These are phyloP conservation scores for Noctilio leporinus DNA, from an alignment of 2,113 vertebrate genomes.

Conservation along the genomic window DNA sequence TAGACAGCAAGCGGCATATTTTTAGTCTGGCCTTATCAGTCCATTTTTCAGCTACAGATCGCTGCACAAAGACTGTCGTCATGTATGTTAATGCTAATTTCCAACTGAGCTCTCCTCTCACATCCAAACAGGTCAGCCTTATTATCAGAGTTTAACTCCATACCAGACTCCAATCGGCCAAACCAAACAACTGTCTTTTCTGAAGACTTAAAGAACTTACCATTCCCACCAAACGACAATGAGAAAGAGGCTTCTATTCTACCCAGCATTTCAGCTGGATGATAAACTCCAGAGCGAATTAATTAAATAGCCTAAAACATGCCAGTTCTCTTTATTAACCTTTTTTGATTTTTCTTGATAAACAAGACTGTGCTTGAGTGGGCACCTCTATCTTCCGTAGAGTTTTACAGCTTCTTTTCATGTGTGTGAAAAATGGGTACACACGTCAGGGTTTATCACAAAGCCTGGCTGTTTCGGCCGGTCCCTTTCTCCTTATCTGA, in stretches of 20 bases:
- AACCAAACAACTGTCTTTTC: constrained; percentile 52
- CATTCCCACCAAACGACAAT: constrained; percentile 47
- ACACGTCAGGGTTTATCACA: constrained; percentile 82
- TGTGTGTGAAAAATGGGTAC: constrained; percentile 82
- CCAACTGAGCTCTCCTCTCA: background rate
- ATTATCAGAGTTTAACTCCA: constrained; percentile 40
- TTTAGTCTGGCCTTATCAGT: background rate
- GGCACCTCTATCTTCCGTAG: constrained; percentile 66
- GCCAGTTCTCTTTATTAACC: constrained; percentile 63
- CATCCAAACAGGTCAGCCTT: background rate
- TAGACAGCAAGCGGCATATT: background rate
- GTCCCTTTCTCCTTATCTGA: constrained; percentile 79
- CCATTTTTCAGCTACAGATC: background rate
- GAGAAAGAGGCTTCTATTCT: constrained; percentile 29
- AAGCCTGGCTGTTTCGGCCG: constrained; percentile 80
- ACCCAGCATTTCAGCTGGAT: constrained; percentile 64
- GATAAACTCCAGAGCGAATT: constrained; percentile 70
- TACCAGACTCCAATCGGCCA: background rate
- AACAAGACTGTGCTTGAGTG: constrained; percentile 54
- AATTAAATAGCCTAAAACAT: constrained; percentile 71
- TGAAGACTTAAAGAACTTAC: constrained; percentile 36
- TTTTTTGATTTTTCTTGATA: constrained; percentile 47
- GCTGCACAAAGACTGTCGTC: background rate
- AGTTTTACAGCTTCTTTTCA: constrained; percentile 78
- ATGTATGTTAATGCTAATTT: constrained; percentile 28